Evolutionary conservation across 2,797 vertebrate genomes (phyloP).

Genomic region (Heliangelus exortis): DNA sequence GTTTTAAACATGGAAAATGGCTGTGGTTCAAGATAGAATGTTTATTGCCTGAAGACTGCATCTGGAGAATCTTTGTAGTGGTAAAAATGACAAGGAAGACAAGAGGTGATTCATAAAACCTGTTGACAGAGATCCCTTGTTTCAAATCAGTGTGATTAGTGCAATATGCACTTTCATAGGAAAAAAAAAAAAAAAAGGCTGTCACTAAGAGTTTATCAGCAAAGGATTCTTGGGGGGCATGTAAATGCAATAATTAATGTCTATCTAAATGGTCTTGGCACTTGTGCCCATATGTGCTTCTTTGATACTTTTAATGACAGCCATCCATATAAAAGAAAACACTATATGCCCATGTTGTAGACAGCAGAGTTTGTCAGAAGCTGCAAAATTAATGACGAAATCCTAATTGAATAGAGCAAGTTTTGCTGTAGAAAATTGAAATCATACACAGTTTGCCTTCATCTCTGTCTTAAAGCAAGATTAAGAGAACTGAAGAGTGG

Average conservation of each 20-base stretch:
- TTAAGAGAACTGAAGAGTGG: neutral
- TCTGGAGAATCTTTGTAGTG: neutral
- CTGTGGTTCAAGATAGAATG: neutral
- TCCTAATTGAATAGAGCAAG: neutral
- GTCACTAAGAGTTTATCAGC: neutral
- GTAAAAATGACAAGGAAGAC: neutral
- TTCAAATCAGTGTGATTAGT: neutral
- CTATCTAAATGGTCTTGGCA: neutral
- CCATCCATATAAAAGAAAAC: neutral
- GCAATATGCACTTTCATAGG: neutral
- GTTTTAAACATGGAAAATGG: neutral
- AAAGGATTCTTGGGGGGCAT: neutral
- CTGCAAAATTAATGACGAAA: neutral
- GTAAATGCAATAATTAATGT: neutral
- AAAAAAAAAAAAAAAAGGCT: neutral
- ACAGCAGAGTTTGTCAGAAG: neutral
- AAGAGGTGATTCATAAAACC: conserved; percentile 43
- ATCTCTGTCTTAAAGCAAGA: neutral
- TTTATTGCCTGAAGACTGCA: neutral
- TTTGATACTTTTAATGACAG: neutral
- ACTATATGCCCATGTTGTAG: neutral
- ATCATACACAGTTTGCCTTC: neutral
- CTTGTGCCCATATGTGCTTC: neutral
- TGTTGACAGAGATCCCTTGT: conserved; percentile 33
- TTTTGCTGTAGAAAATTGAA: neutral